Evolutionary conservation across 2,888 invertebrate species (phyloP).

Genomic region (Epinotia bilunana): DNA sequence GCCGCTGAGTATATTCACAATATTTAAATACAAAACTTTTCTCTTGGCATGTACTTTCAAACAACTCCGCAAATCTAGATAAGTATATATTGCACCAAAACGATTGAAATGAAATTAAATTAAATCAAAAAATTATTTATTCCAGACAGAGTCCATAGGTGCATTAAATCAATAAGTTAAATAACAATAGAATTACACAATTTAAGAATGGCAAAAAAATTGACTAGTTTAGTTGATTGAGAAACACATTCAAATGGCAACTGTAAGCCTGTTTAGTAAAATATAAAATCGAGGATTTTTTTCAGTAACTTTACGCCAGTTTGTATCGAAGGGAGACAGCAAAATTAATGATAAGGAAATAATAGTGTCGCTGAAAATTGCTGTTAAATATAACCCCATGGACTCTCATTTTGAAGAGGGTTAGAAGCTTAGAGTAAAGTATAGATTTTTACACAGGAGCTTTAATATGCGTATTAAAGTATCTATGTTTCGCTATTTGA

Average conservation of each 20-base stretch:
- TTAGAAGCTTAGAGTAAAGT: no score
- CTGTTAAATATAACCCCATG: not conserved
- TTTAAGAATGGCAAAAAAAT: no score
- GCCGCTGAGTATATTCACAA: not conserved
- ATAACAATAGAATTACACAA: no score
- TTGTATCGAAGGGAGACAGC: not conserved
- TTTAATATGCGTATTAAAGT: no score
- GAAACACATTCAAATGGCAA: not conserved
- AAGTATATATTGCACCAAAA: not conserved
- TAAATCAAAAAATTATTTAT: no score
- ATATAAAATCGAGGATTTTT: not conserved
- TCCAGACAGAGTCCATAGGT: no score
- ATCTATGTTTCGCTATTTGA: no score
- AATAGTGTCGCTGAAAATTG: not conserved
- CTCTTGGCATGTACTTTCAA: not conserved
- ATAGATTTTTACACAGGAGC: no score
- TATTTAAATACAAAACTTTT: slow-evolving; percentile 12
- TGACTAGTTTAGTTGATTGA: no score
- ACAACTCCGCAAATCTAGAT: not conserved
- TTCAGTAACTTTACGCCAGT: not conserved
- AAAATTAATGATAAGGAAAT: not conserved
- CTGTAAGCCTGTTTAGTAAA: not conserved
- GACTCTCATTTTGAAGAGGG: not conserved
- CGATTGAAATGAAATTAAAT: no score
- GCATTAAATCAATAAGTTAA: no score